Percentiles rank a stretch among this genome's conserved stretches.
Conservation (phyloP, 2,113 vertebrate species). For the Atractosteus spatula region DNA sequence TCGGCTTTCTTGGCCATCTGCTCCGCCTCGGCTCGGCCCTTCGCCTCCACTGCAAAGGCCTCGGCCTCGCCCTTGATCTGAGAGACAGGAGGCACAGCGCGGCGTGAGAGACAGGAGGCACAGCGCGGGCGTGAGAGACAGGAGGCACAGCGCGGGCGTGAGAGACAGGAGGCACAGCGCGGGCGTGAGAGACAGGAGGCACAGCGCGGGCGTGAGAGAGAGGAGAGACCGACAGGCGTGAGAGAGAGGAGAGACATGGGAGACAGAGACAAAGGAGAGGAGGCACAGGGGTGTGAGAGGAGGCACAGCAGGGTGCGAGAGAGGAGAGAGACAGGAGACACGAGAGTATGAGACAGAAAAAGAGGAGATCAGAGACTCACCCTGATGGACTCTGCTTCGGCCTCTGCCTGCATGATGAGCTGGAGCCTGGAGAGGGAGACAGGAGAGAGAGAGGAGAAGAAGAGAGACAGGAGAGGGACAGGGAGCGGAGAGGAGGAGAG, state of each 20-base stretch:
- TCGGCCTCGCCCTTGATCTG: constrained; percentile 85
- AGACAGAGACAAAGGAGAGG: not conserved
- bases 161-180: not conserved
- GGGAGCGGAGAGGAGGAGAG: not conserved
- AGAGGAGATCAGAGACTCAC: constrained; percentile 55
- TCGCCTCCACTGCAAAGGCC: constrained; percentile 79
- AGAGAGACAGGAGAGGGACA: constrained; percentile 1
- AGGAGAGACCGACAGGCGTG: not conserved
- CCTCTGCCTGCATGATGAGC: constrained; percentile 87
- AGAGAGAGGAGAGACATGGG: not conserved
- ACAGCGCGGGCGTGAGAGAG: not conserved
- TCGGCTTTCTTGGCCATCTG: constrained; percentile 90
- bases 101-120: not conserved
- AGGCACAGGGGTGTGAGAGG: not conserved
- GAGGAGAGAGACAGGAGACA: not conserved
- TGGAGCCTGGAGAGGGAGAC: constrained; percentile 57
- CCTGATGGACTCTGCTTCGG: constrained; percentile 78
- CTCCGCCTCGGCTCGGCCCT: constrained; percentile 81
- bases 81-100: not conserved
- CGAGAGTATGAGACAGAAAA: not conserved
- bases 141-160: not conserved
- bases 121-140: not conserved
- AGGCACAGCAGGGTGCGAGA: not conserved
- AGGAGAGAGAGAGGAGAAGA: not conserved
- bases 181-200: not conserved